Evolutionary conservation across 2,888 invertebrate species (phyloP), one percentile per base, ranked within the genome.

Genomic region (Coelogynopora nodosa): DNA sequence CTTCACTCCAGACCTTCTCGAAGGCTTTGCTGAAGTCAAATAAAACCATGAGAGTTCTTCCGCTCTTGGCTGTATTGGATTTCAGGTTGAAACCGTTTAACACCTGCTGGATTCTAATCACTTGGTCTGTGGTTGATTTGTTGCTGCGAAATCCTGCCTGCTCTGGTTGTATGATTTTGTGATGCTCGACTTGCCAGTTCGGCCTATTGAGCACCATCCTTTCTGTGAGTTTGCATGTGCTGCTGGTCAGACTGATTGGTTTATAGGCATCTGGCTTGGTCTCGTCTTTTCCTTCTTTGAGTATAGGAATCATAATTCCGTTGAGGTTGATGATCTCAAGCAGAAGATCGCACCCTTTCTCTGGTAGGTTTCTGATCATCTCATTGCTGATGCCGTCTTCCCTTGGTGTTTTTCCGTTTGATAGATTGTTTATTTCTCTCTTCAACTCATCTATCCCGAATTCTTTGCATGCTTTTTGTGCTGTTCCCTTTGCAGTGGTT

Each of bases 1-100:
- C 82, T 31, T 82, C 29, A 10, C 28, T 82, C 82, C 82, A 82
- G 2, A 82, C 31, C 29, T 82, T 82, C 5, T 82, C 82, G 29
- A 82, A 82, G 10, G 82, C 82, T 28, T 82, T 82, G n/a, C 30
- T 31, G 27, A 82, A 82, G 31, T 82, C 82, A 31, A 82, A 82
- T 10, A 82, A 29, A 1, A 27, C 82, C 82, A 82, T 82, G n/a
- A 82, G 82, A 2, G 82, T 82, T 82, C 23, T 82, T 31, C 28
- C 18, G 29, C 23, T 82, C 28, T 82, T 49, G 18, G 30, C 30
- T 82, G 13, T 82, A 2, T n/a, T 82, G 2, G 30, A 5, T 82
- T 82, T 82, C 1, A 2, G 2, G 82, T 82, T 82, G 82, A 82
- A 82, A 23, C 82, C 82, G 23, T 82, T 23, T 31, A 82, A 2